Percentiles rank a stretch among this genome's conserved stretches.
These are phyloP conservation scores for Cephalotes varians DNA, from an alignment of 2,888 invertebrate species.

Conservation along the genomic window DNA sequence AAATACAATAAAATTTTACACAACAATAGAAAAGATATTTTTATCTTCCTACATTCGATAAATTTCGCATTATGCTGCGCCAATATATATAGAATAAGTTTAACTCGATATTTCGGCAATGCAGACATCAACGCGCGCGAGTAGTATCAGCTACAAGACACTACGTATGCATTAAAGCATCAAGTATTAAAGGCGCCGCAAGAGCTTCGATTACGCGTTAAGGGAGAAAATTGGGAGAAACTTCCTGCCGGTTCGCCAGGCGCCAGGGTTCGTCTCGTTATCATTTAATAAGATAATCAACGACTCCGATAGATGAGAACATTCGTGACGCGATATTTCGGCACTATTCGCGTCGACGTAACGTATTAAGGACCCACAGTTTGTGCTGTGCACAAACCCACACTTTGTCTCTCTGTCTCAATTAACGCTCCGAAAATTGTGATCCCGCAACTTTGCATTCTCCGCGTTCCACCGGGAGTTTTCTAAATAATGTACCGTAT, in stretches of 20 bases:
- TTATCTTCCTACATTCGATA: neutral
- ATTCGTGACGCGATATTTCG: neutral
- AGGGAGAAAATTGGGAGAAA: conserved; percentile 40
- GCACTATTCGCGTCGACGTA: conserved; percentile 8
- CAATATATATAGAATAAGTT: neutral
- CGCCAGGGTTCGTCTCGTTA: conserved; percentile 56
- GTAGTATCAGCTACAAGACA: conserved; percentile 26
- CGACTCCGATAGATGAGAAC: conserved; percentile 45
- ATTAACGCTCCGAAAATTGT: conserved; percentile 69
- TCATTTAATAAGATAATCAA: conserved; percentile 65
- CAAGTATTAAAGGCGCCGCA: conserved; percentile 39
- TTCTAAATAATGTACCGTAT: conserved; percentile 64
- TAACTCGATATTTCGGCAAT: neutral
- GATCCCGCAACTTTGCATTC: conserved; percentile 52
- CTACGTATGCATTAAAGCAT: conserved; percentile 52
- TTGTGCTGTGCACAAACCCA: neutral
- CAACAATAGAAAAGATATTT: neutral
- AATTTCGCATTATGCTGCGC: neutral
- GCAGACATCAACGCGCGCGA: conserved; percentile 17
- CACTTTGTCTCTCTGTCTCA: conserved; percentile 22
- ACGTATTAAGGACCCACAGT: conserved; percentile 1
- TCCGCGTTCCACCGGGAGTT: conserved; percentile 55
- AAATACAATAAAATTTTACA: neutral
- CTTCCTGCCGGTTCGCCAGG: conserved; percentile 26
- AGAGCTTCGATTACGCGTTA: conserved; percentile 21